Base-by-base conservation (phyloP, 1,140 invertebrate species). In the Hycleus phaleratus region DNA sequence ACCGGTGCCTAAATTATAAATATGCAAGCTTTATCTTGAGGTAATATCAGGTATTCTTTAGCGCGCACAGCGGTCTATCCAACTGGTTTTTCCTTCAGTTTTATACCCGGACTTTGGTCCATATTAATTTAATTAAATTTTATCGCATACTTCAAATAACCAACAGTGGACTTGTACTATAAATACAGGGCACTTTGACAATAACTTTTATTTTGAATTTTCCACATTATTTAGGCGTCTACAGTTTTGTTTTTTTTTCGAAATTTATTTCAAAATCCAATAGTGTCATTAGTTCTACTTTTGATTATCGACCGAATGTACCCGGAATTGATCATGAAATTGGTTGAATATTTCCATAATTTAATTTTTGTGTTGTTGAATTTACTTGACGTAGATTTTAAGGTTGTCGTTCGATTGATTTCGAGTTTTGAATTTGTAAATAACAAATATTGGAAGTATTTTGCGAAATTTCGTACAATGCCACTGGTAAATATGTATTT, bases 111-210 rank as follows among this genome's bases (percentile, higher is more conserved):
- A 46, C 57, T 46, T 49, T 46, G 56, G 51, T 59, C 56, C 52
- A 59, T 63, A 63, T 66, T 66, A 68, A 68, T 68, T 68, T 64
- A 68, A 68, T 68, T 68, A 68, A 68, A 68, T 66, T 68, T 68
- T 66, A 64, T 68, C 61, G 66, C 66, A 66, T 68, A 64, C 62
- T 59, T 68, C 54, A 61, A 58, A 68, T 68, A 62, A 55, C 60
- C 64, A 53, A 42, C 11, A 11, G 59, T 48, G 51, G 59, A 57
- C 42, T 54, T 56, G 64, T 65, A 58, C 64, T 61, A 66, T 66
- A 66, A 66, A 68, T 64, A 68, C 63, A 42, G 52, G 46, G 48
- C 59, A 62, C 40, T 59, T 59, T 59, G 58, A 55, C 58, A 55
- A 52, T 59, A 59, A 59, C 58, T 62, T 62, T 59, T 59, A 56